Evolutionary conservation across 2,888 invertebrate species (phyloP).

Genomic region (Eupithecia tripunctaria): DNA sequence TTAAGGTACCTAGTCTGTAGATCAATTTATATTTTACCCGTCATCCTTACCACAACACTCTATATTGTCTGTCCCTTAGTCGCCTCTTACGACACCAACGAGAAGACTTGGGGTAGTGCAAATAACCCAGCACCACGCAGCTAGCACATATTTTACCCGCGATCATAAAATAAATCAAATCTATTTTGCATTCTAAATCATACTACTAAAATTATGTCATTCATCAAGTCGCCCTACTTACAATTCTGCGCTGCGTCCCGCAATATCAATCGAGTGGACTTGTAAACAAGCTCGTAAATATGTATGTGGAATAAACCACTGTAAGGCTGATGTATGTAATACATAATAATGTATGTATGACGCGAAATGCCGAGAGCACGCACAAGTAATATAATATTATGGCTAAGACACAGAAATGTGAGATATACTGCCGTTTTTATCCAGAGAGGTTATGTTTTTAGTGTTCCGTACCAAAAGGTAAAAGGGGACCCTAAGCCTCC

Average conservation of each 20-base stretch:
- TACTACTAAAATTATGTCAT: neutral
- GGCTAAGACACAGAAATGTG: neutral
- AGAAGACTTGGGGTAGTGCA: too few relatives aligned
- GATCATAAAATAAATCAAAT: neutral
- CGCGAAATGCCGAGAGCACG: neutral
- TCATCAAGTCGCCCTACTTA: neutral
- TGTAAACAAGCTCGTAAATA: conserved; percentile 46
- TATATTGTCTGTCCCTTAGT: too few relatives aligned
- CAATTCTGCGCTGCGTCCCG: conserved; percentile 27
- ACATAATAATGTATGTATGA: neutral
- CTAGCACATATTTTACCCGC: too few relatives aligned
- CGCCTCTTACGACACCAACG: too few relatives aligned
- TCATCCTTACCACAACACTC: too few relatives aligned
- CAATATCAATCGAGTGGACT: conserved; percentile 30
- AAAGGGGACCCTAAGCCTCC: too few relatives aligned
- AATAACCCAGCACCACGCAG: too few relatives aligned
- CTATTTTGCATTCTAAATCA: neutral
- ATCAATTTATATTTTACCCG: too few relatives aligned
- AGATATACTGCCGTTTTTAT: neutral
- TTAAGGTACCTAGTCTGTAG: too few relatives aligned
- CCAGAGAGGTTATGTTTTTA: neutral
- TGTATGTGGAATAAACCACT: conserved; percentile 28
- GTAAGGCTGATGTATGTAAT: conserved; percentile 13
- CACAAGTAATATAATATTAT: neutral
- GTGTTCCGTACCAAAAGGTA: too few relatives aligned